Evolutionary conservation across 2,888 invertebrate genomes (phyloP), one percentile per base, ranked within the genome.

Genomic region (Ophion slaviceki): DNA sequence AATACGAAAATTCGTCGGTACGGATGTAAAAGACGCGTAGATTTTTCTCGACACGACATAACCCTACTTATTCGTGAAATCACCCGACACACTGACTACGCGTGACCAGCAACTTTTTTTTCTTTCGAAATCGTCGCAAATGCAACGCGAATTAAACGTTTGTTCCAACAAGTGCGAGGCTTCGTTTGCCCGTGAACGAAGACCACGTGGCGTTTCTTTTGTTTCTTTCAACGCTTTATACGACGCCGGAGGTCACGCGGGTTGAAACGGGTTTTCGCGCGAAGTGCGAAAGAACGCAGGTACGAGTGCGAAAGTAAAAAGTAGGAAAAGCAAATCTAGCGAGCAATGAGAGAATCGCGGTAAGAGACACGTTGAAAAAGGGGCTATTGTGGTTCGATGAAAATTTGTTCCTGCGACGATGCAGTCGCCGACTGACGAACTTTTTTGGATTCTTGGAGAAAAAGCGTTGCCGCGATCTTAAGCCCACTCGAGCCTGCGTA

Each of bases 41-140:
- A 53, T 53, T 17, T 53, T 14, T 17, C 17, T 17, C 53, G 53
- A 14, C 53, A 53, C 3, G 5, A 53, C 53, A 53, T 70, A 70
- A 47, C 70, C 70, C 70, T 53, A 70, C 47, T 70, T 70, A 53
- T 70, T 40, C 11, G 70, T 28, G 6, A 14, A 70, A 24, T 53
- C 70, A 47, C 53, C 14, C 68, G 17, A 28, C 47, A 47, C 70
- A 17, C 8, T 11, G 4, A 24, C 14, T 47, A 20, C 2, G 11
- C 3, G 28, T 20, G 28, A 17, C 47, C 45, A 14, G 8, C 24
- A 70, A 28, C 45, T 17, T 70, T 70, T 7, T 17, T 7, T 17
- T 28, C 24, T 32, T 32, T 4, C 2, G 28, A 24, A 6, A 70
- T 28, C n/a, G 8, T 40, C 0, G 40, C 40, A 40, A 40, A 8